These are phyloP conservation scores for Tiaroga cobitis DNA, from an alignment of 2,797 vertebrate genomes.

Conservation along the genomic window DNA sequence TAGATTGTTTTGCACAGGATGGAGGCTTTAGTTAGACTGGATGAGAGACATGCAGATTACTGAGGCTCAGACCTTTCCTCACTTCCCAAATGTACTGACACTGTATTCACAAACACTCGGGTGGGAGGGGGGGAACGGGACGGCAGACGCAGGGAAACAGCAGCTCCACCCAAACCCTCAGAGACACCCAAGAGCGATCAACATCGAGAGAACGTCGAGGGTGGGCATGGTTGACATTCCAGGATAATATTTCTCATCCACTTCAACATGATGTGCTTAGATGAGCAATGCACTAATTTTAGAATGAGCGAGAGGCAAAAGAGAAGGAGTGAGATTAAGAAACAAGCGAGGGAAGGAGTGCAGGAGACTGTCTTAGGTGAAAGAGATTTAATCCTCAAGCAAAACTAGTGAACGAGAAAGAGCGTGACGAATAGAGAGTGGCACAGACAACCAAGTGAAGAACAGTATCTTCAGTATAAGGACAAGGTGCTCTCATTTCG, in stretches of 20 bases:
- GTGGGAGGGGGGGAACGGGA: background rate
- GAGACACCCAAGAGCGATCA: conserved; percentile 52
- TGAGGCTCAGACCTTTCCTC: conserved; percentile 30
- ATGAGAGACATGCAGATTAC: conserved; percentile 15
- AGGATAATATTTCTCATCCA: conserved; percentile 79
- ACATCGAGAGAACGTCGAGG: conserved; percentile 53
- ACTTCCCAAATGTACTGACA: conserved; percentile 26
- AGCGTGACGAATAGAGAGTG: background rate
- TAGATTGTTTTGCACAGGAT: background rate
- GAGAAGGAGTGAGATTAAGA: conserved; percentile 38
- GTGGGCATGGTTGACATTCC: conserved; percentile 75
- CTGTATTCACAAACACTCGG: conserved; percentile 17
- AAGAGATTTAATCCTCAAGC: conserved; percentile 70
- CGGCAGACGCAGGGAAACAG: conserved; percentile 4
- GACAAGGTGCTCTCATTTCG: conserved; percentile 36
- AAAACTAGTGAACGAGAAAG: conserved; percentile 44
- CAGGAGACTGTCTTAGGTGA: conserved; percentile 57
- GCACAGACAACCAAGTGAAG: conserved; percentile 31
- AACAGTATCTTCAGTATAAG: conserved; percentile 31
- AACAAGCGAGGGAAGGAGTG: conserved; percentile 53
- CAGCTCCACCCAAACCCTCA: conserved; percentile 15
- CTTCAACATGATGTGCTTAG: conserved; percentile 71
- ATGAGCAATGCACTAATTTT: conserved; percentile 79
- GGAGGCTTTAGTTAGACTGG: conserved; percentile 12
- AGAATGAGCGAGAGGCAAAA: conserved; percentile 61